Base-by-base conservation (phyloP, 2,888 invertebrate genomes). In the Hirudinaria manillensis region DNA sequence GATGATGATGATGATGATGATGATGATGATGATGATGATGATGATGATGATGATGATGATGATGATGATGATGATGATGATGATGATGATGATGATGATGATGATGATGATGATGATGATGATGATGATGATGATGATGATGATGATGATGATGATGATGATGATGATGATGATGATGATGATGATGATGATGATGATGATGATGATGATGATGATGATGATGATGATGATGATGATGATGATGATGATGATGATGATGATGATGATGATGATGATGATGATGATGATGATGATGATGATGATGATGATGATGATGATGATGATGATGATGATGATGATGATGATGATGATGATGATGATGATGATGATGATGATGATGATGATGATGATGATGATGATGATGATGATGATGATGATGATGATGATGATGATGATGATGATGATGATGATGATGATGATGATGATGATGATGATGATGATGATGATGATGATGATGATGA, bases 181-280 rank as follows among this genome's bases (percentile, higher is more conserved):
- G 27, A 56, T 16, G 56, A 56, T 16, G 56, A 56, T 16, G 27
- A 27, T 16, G 61, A 3, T 61, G 61, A 3, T 61, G 61, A 3
- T n/a, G 61, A 3, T 61, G 61, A 13, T n/a, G 61, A n/a, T 61
- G 61, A 55, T 55, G 72, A 56, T 72, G 72, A 53, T 72, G 72
- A 72, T 27, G 72, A 72, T 55, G 72, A 61, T 66, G 74, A 66
- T 61, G 38, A 34, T 74, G 74, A 61, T 66, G 74, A 66, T 74
- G 74, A 61, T 74, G 74, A 61, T 74, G 66, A 61, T 74, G 66
- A 74, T 74, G 74, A 74, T 66, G 74, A 72, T 72, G 72, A 32
- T 55, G 56, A 72, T 51, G 72, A 72, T n/a, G 72, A 55, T 55
- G 56, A 74, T 61, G 3, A 74, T 66, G 16, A 66, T 66, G 74